Conservation (phyloP, 2,888 invertebrate species). For the Trypoxylon attenuatum region DNA sequence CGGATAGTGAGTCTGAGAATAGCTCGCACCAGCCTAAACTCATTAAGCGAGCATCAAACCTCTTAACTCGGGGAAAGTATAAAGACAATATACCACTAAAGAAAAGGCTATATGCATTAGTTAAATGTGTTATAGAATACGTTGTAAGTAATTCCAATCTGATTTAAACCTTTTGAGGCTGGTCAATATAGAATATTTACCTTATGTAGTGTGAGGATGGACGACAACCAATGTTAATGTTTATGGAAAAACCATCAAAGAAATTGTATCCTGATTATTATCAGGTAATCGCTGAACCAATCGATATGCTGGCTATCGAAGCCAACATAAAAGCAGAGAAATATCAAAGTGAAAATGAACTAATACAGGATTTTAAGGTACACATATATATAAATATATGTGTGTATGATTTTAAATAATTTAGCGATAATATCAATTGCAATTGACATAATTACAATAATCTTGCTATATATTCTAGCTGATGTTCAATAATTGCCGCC, state of each 20-base stretch:
- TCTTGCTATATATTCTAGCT: conserved; percentile 74
- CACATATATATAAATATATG: conserved; percentile 4
- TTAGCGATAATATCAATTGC: not conserved
- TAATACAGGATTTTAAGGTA: conserved; percentile 80
- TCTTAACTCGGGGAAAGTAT: conserved; percentile 74
- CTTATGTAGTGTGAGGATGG: conserved; percentile 81
- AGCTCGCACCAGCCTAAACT: conserved; percentile 70
- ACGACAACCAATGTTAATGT: conserved; percentile 90
- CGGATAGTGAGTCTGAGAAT: conserved; percentile 69
- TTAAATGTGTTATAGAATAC: conserved; percentile 84
- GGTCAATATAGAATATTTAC: conserved; percentile 17
- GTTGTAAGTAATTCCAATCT: conserved; percentile 75
- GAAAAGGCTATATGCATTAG: conserved; percentile 87
- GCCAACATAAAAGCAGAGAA: conserved; percentile 87
- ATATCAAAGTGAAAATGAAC: conserved; percentile 78
- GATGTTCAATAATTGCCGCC: conserved; percentile 98
- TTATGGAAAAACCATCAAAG: conserved; percentile 97
- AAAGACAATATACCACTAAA: conserved; percentile 81
- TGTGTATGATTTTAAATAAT: not conserved
- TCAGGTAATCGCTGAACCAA: conserved; percentile 93
- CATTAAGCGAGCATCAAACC: conserved; percentile 70
- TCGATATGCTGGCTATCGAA: conserved; percentile 96
- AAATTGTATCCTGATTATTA: conserved; percentile 97
- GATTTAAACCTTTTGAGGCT: not conserved
- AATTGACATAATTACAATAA: not conserved